Evolutionary conservation across 2,797 vertebrate species (phyloP).

Genomic region (Eremophila alpestris): DNA sequence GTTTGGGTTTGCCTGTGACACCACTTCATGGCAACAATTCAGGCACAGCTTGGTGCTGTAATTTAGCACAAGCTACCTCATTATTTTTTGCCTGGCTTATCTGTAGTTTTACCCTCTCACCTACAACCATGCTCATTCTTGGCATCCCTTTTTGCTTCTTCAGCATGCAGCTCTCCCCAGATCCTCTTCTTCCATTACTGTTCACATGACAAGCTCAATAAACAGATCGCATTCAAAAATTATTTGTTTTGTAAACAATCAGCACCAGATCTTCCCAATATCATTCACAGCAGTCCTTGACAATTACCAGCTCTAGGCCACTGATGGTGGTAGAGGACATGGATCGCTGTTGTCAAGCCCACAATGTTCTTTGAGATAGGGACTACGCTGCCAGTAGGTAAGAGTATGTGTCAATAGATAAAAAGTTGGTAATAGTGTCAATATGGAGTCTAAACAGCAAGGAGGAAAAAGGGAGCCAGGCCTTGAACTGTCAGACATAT

Average conservation of each 20-base stretch:
- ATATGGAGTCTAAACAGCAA: not conserved
- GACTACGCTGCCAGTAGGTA: not conserved
- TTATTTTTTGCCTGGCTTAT: not conserved
- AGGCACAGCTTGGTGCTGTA: not conserved
- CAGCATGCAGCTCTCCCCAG: accelerated
- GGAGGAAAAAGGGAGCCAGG: not conserved
- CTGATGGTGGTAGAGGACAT: not conserved
- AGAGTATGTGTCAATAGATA: not conserved
- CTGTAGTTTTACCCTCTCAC: not conserved
- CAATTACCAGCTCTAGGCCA: not conserved
- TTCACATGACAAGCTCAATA: not conserved
- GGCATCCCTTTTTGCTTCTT: not conserved
- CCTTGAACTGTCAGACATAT: not conserved
- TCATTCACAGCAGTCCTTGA: not conserved
- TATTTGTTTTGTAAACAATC: not conserved
- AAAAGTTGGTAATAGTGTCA: not conserved
- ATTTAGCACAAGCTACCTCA: not conserved
- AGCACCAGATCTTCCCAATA: not conserved
- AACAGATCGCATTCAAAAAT: not conserved
- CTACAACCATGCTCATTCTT: not conserved
- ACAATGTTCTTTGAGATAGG: not conserved
- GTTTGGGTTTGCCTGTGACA: not conserved
- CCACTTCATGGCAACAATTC: not conserved
- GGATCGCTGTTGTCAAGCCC: not conserved
- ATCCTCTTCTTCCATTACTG: not conserved